Evolutionary conservation across 1,140 invertebrate species (phyloP).

Genomic region (Aphidius ervi): DNA sequence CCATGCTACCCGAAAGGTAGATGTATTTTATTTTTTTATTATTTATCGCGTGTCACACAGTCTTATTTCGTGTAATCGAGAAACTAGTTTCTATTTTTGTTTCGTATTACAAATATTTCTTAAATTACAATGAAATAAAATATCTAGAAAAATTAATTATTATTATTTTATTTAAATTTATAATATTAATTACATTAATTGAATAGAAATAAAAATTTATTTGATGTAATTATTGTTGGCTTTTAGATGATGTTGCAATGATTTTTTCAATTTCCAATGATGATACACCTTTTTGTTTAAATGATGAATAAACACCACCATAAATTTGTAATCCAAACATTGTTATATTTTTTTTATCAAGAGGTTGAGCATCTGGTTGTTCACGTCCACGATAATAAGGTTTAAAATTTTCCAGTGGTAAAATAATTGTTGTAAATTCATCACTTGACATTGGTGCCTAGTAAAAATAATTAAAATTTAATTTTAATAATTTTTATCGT

Average conservation of each 20-base stretch:
- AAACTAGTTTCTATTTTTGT: constrained; percentile 18
- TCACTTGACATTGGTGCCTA: constrained; percentile 52
- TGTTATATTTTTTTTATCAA: constrained; percentile 60
- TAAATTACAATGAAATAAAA: constrained; percentile 11
- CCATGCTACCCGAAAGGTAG: constrained; percentile 12
- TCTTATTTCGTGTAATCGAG: constrained; percentile 21
- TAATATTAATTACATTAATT: neutral
- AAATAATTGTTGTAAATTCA: constrained; percentile 52
- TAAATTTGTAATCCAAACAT: constrained; percentile 65
- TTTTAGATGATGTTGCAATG: constrained; percentile 23
- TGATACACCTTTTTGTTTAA: constrained; percentile 64
- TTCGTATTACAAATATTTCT: constrained; percentile 6
- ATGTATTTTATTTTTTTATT: neutral
- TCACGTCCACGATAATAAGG: constrained; percentile 61
- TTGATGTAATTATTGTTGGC: neutral
- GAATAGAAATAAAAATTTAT: constrained; percentile 8
- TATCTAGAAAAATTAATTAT: neutral
- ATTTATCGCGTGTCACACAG: constrained; percentile 24
- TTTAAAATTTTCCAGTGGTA: constrained; percentile 60
- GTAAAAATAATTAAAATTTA: constrained; percentile 18
- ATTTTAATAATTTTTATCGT: neutral
- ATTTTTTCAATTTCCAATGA: constrained; percentile 62
- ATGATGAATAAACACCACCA: constrained; percentile 63
- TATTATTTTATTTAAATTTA: too few species aligned
- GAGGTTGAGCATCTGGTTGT: constrained; percentile 53